Conservation (phyloP, 2,888 invertebrate genomes). For the Drosophila atripex region DNA sequence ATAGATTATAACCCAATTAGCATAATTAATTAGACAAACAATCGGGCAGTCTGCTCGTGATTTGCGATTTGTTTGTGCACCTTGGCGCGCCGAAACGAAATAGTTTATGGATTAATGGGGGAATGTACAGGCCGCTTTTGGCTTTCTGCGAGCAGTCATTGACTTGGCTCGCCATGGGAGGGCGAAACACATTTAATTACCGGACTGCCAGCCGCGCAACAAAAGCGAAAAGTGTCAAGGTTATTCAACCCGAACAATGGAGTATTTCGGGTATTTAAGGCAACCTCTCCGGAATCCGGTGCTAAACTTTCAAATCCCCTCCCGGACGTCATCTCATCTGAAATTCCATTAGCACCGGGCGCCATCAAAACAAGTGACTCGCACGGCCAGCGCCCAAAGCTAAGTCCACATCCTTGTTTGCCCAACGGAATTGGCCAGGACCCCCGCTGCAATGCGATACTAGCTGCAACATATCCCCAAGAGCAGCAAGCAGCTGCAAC, state of each 20-base stretch:
- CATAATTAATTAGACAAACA: slow-evolving; percentile 30
- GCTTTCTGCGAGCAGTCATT: slow-evolving; percentile 53
- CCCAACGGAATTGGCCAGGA: slow-evolving; percentile 24
- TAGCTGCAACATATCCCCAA: slow-evolving; percentile 14
- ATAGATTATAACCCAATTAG: slow-evolving; percentile 26
- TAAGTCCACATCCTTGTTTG: slow-evolving; percentile 24
- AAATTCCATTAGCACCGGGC: slow-evolving; percentile 55
- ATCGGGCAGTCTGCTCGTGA: neutral
- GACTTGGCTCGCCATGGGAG: slow-evolving; percentile 49
- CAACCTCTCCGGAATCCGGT: slow-evolving; percentile 11
- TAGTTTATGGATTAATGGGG: neutral
- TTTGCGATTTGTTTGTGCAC: slow-evolving; percentile 25
- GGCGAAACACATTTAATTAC: slow-evolving; percentile 60
- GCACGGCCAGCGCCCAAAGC: slow-evolving; percentile 23
- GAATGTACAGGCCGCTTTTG: neutral
- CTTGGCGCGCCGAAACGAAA: slow-evolving; percentile 12
- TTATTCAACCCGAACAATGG: slow-evolving; percentile 62
- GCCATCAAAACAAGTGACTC: slow-evolving; percentile 24
- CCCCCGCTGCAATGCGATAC: slow-evolving; percentile 20
- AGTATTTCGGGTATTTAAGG: slow-evolving; percentile 40
- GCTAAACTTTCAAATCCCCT: slow-evolving; percentile 23
- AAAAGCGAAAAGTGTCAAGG: slow-evolving; percentile 44
- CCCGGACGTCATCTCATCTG: slow-evolving; percentile 15
- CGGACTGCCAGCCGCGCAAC: slow-evolving; percentile 10
- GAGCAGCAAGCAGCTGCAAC: slow-evolving; percentile 40